Base-by-base conservation (phyloP, 2,113 vertebrate species). In the Phalacrocorax pelagicus region DNA sequence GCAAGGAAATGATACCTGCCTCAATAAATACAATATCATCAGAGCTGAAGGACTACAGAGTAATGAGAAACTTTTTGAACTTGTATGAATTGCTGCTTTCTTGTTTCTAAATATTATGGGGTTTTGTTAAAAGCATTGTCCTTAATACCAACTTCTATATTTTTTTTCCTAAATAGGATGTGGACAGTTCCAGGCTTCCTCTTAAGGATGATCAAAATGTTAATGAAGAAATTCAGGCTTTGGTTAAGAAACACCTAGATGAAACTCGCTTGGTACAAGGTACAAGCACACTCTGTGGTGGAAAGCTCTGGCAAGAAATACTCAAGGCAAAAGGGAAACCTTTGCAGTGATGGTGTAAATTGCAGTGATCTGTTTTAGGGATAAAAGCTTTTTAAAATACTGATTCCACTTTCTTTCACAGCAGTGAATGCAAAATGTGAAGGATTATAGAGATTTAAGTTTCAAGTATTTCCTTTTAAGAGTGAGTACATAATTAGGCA, bases 201-300 rank as follows among this genome's bases (percentile, higher is more conserved):
- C 97, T 98, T 67, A 97, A 96, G 80, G 98, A 98, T 96, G 98
- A 98, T 96, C 97, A 98, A 87, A 95, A 90, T 54, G 94, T 98
- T 93, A 98, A 98, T 96, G 98, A 98, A 93, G 97, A 98, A 96
- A 98, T 98, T 81, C 98, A 98, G 75, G 98, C 98, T 90, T 92
- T 98, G 89, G 98, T 98, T 85, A 97, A 98, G 92, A 98, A 98
- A 42, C 98, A 98, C 59, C 94, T 98, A 15, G 98, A 98, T 22
- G 98, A 98, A 96, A 98, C 97, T 44, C 98, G 98, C 40, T 96
- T 98, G 85, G 95, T 98, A 61, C 98, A 98, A 98, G 98, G 98
- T 98, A 96, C 32, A 40, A 27, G 16, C 21, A 5, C 11, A 2
- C 34, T 61, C 66, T 73, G 32, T 49, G n/a, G 62, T 0, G 0